A percentile compares a stretch with the other conserved stretches of the same genome.
Conservation (phyloP, 1,140 invertebrate species). For the Campoletis sonorensis region DNA sequence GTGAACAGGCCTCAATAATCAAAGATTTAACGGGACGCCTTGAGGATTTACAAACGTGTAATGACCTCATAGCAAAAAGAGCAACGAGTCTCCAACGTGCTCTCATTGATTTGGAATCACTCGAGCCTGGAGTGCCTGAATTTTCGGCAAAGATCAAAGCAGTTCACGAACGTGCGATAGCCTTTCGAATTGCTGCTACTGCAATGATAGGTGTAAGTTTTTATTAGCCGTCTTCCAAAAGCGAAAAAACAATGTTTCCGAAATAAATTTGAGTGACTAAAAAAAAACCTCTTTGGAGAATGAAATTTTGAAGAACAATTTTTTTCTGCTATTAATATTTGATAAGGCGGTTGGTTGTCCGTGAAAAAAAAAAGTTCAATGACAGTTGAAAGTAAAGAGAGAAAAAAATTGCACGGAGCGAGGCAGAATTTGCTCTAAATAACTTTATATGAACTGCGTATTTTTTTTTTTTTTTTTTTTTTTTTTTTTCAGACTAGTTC, state of each 20-base stretch:
- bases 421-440: neutral
- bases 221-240: neutral
- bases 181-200: slow-evolving; percentile 95
- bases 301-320: too few species aligned
- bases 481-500: slow-evolving; percentile 84
- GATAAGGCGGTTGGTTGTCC: too few species aligned
- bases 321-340: too few species aligned
- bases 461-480: slow-evolving; percentile 56
- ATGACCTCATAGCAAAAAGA: slow-evolving; percentile 93
- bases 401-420: neutral
- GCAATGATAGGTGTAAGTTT: slow-evolving; percentile 96
- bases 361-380: too few species aligned
- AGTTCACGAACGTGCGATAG: slow-evolving; percentile 92
- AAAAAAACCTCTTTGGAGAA: too few species aligned
- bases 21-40: slow-evolving; percentile 82
- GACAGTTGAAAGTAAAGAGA: neutral
- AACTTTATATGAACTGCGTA: neutral
- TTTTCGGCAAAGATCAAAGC: slow-evolving; percentile 82
- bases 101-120: slow-evolving; percentile 88
- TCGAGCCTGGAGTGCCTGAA: slow-evolving; percentile 80
- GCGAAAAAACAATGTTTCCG: too few species aligned
- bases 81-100: slow-evolving; percentile 89
- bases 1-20: slow-evolving; percentile 76
- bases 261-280: too few species aligned
- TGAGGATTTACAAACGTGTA: slow-evolving; percentile 93